Conservation (phyloP, 2,888 invertebrate species). For the Eremobia ochroleuca region DNA sequence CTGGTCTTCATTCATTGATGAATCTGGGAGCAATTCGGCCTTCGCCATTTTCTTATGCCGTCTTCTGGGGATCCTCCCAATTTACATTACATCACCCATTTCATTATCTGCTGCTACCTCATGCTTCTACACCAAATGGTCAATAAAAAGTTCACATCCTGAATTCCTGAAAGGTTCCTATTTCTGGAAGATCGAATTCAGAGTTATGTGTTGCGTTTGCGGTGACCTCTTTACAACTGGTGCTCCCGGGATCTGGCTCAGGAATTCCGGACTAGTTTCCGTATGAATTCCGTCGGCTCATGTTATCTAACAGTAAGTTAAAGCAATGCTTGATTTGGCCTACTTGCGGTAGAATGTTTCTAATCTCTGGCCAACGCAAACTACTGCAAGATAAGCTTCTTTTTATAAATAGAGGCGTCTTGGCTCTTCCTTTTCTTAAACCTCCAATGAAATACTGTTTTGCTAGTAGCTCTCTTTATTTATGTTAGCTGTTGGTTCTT, state of each 20-base stretch:
- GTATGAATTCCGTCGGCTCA: conserved; percentile 21
- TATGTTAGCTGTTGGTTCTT: too few species aligned
- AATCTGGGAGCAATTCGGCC: not conserved
- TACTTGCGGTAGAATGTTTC: not conserved
- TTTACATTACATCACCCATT: not conserved
- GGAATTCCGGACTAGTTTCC: conserved; percentile 54
- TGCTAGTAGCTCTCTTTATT: not conserved
- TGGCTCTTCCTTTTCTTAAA: not conserved
- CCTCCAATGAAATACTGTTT: not conserved
- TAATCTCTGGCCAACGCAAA: not conserved
- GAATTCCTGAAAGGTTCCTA: conserved; percentile 7
- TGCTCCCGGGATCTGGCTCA: conserved; percentile 29
- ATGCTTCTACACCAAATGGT: not conserved
- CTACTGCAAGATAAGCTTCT: conserved; percentile 10
- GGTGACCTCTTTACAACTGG: conserved; percentile 43
- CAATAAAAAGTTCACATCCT: not conserved
- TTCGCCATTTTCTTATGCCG: not conserved
- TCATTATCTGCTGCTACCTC: not conserved
- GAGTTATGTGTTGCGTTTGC: conserved; percentile 13
- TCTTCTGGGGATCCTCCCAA: not conserved
- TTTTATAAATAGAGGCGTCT: not conserved
- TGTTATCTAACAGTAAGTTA: conserved; percentile 35
- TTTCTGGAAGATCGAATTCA: not conserved
- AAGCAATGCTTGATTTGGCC: conserved; percentile 10
- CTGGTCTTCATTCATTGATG: not conserved